Evolutionary conservation across 1,140 invertebrate genomes (phyloP).

Genomic region (Formica selysi): DNA sequence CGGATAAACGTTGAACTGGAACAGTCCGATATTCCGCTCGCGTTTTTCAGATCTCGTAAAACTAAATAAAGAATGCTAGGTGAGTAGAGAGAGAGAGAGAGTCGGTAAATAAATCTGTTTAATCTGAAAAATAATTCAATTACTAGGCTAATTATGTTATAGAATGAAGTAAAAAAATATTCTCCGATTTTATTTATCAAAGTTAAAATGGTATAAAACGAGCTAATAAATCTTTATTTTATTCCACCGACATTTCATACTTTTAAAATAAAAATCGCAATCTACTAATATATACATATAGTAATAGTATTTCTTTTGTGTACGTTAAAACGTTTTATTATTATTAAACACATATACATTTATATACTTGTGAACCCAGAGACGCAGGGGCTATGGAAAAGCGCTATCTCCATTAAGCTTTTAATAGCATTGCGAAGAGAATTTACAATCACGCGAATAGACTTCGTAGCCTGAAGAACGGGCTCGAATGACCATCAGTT

Average conservation of each 20-base stretch:
- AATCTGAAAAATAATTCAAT: neutral
- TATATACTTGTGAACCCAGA: neutral
- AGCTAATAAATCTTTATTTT: neutral
- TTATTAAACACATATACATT: constrained; percentile 16
- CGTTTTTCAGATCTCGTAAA: neutral
- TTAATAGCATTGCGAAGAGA: constrained; percentile 33
- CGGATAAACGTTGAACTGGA: neutral
- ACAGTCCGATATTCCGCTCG: neutral
- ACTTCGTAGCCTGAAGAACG: constrained; percentile 31
- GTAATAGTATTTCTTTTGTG: neutral
- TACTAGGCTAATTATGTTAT: neutral
- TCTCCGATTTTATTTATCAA: neutral
- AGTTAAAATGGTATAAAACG: neutral
- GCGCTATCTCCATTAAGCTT: constrained; percentile 33
- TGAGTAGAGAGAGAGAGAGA: neutral
- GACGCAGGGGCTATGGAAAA: constrained; percentile 1
- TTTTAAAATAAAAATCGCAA: neutral
- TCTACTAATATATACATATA: neutral
- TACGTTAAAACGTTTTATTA: constrained; percentile 20
- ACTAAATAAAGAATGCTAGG: neutral
- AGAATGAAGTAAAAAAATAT: neutral
- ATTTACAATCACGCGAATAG: constrained; percentile 51
- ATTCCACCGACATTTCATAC: neutral
- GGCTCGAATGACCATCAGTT: constrained; percentile 45
- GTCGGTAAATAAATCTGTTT: neutral